phyloP scores from a whole-genome alignment of 2,797 vertebrate species.

The Halcyon chelicuti region DNA sequence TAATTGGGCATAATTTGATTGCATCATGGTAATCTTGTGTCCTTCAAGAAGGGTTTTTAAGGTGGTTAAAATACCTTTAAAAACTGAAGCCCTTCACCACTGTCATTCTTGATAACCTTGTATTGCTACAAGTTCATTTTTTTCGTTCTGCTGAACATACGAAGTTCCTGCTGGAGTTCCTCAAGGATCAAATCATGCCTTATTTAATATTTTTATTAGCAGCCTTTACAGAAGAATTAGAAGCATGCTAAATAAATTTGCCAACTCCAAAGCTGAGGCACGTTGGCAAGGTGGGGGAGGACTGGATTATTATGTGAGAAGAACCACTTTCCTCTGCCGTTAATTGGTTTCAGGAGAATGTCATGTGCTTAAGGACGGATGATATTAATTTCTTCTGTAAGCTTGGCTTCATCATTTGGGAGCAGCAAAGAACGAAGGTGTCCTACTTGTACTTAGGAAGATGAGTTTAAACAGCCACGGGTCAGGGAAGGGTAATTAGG shows the following conservation, averaged over 20 bases:
- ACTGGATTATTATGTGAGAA: constrained; percentile 1
- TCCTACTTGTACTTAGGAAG: background rate
- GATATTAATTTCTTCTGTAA: background rate
- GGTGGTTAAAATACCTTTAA: background rate
- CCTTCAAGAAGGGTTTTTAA: constrained; percentile 9
- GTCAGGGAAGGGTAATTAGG: background rate
- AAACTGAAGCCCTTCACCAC: background rate
- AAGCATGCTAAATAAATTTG: constrained; percentile 48
- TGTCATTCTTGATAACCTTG: background rate
- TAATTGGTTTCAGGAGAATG: constrained; percentile 51
- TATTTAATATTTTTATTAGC: constrained; percentile 62
- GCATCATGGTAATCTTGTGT: background rate
- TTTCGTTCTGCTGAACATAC: background rate
- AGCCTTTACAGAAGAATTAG: constrained; percentile 49
- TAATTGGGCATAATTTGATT: constrained; percentile 38
- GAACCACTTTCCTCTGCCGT: background rate
- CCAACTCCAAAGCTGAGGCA: background rate
- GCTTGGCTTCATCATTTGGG: background rate
- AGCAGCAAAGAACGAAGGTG: background rate
- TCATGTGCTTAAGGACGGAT: background rate
- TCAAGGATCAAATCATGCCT: constrained; percentile 19
- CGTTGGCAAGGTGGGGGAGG: background rate
- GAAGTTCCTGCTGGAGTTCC: background rate
- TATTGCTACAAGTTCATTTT: accelerated
- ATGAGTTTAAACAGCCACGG: constrained; percentile 3